These are phyloP conservation scores for Deilephila elpenor DNA, from an alignment of 2,888 invertebrate genomes.

Conservation along the genomic window DNA sequence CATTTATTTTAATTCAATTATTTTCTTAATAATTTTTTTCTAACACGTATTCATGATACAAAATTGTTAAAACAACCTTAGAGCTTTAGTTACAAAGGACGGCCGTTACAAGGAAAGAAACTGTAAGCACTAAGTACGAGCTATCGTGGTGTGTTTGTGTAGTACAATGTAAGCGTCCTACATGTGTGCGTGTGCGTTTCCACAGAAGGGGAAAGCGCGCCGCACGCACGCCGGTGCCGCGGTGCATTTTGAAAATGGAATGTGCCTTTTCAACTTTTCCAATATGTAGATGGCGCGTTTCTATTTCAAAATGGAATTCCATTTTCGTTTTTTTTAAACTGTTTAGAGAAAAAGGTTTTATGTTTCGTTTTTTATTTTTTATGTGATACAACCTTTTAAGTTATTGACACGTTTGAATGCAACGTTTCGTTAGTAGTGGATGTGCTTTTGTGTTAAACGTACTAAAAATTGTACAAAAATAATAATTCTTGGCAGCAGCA, in stretches of 20 bases:
- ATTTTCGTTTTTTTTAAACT: slow-evolving; percentile 37
- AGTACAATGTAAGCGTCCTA: slow-evolving; percentile 35
- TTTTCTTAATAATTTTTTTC: background rate
- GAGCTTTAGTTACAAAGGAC: too few species aligned
- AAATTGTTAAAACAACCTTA: background rate
- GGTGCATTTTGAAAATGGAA: slow-evolving; percentile 74
- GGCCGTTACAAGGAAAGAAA: background rate
- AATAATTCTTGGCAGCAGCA: too few species aligned
- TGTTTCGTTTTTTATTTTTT: slow-evolving; percentile 11
- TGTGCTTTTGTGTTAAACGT: background rate
- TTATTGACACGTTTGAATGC: slow-evolving; percentile 1
- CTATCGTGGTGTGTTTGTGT: slow-evolving; percentile 39
- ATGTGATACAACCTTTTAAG: background rate
- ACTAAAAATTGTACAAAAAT: background rate
- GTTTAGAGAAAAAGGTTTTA: slow-evolving; percentile 14
- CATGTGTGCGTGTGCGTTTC: slow-evolving; percentile 62
- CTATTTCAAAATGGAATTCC: slow-evolving; percentile 36
- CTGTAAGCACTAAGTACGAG: slow-evolving; percentile 33
- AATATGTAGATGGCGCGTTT: slow-evolving; percentile 57
- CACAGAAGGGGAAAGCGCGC: slow-evolving; percentile 71
- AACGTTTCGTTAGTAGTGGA: background rate
- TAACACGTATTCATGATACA: background rate
- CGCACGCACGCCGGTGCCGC: slow-evolving; percentile 58
- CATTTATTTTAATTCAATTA: background rate
- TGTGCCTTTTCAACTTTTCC: slow-evolving; percentile 69